Conservation (phyloP, 2,797 vertebrate species). For the Chelon labrosus region DNA sequence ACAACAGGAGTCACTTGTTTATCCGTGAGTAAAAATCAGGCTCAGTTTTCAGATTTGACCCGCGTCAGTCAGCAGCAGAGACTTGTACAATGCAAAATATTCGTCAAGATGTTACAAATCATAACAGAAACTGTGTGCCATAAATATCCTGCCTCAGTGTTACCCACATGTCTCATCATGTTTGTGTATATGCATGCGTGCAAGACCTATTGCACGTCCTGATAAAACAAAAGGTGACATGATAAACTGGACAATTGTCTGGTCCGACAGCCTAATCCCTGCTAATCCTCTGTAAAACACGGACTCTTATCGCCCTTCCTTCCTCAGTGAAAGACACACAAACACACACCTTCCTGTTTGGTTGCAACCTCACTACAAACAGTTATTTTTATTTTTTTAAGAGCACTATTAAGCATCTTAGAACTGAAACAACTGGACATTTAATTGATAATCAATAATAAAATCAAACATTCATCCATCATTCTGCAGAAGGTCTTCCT, state of each 20-base stretch:
- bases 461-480: no score
- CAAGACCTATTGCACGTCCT: constrained; percentile 16
- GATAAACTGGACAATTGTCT: constrained; percentile 68
- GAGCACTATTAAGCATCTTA: not conserved
- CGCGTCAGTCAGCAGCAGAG: no score
- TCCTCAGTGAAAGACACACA: constrained; percentile 29
- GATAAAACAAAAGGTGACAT: constrained; percentile 68
- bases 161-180: not conserved
- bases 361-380: not conserved
- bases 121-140: not conserved
- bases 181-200: constrained; percentile 14
- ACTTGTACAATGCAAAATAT: constrained; percentile 21
- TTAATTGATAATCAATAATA: no score
- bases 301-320: constrained; percentile 52
- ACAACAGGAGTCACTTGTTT: not conserved
- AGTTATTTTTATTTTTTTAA: not conserved
- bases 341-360: constrained; percentile 19
- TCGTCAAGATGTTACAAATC: not conserved
- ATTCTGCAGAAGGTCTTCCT: no score
- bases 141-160: not conserved
- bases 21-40: no score
- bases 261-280: constrained; percentile 73
- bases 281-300: constrained; percentile 73
- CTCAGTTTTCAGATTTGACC: no score
- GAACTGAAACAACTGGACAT: not conserved